phyloP scores from a whole-genome alignment of 2,888 invertebrate species.

The Oegoconia quadripuncta region DNA sequence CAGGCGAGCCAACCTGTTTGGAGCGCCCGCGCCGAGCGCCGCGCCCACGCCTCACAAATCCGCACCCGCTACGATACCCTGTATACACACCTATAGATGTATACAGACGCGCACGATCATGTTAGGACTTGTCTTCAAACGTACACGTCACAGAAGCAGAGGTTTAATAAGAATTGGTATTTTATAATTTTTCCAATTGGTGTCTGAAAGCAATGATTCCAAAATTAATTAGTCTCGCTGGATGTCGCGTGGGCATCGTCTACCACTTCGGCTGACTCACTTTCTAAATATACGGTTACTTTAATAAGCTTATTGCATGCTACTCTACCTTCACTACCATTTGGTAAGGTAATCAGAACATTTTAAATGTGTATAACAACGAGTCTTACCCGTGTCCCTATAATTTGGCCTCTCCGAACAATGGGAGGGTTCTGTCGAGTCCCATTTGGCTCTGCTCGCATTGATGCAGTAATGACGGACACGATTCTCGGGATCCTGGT shows the following conservation, averaged over 20 bases:
- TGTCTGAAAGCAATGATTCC: neutral
- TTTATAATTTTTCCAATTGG: neutral
- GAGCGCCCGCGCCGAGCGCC: slow-evolving; percentile 45
- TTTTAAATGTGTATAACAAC: slow-evolving; percentile 8
- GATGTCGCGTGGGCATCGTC: slow-evolving; percentile 34
- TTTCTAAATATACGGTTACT: slow-evolving; percentile 4
- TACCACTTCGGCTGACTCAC: slow-evolving; percentile 28
- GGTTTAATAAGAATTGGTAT: neutral
- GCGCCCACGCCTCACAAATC: slow-evolving; percentile 74
- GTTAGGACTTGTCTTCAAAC: slow-evolving; percentile 55
- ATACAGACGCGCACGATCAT: slow-evolving; percentile 47
- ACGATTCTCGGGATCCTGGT: slow-evolving; percentile 37
- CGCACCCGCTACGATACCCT: slow-evolving; percentile 48
- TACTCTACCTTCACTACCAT: slow-evolving; percentile 1
- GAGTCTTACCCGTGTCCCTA: slow-evolving; percentile 23
- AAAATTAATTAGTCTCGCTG: slow-evolving; percentile 1
- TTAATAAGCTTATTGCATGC: slow-evolving; percentile 13
- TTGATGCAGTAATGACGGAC: slow-evolving; percentile 45
- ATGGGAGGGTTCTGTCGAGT: slow-evolving; percentile 25
- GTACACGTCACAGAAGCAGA: slow-evolving; percentile 1
- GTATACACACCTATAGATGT: slow-evolving; percentile 19
- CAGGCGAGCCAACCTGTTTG: slow-evolving; percentile 70
- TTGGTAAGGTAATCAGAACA: slow-evolving; percentile 3
- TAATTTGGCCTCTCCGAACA: slow-evolving; percentile 35
- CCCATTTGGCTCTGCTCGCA: slow-evolving; percentile 27